Percentiles rank a stretch among this genome's conserved stretches.
Evolutionary conservation across 2,888 invertebrate genomes (phyloP).

Genomic region (Harpagoxenus sublaevis): DNA sequence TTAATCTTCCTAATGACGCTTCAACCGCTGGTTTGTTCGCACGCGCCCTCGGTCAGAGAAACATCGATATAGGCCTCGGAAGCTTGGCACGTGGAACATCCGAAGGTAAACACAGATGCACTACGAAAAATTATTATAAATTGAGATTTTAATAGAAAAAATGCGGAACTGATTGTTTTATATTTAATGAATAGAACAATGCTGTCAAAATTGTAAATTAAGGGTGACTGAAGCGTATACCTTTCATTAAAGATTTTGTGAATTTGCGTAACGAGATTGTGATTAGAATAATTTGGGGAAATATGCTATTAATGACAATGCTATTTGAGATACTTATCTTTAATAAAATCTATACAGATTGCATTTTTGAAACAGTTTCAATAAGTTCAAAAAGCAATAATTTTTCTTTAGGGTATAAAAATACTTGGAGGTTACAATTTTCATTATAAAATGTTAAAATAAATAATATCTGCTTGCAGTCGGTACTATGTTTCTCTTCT

Average conservation of each 20-base stretch:
- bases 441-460: not conserved
- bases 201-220: constrained; percentile 1
- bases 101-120: constrained; percentile 78
- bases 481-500: not conserved
- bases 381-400: not conserved
- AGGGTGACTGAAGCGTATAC: not conserved
- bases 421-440: not conserved
- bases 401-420: not conserved
- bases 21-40: constrained; percentile 83
- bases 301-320: not conserved
- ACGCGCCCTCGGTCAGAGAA: constrained; percentile 81
- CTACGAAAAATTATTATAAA: not conserved
- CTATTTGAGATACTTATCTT: not conserved
- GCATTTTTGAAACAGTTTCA: not conserved
- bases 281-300: not conserved
- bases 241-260: not conserved
- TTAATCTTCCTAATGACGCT: constrained; percentile 81
- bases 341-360: not conserved
- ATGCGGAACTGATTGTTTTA: not conserved
- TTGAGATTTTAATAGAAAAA: not conserved
- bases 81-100: constrained; percentile 80
- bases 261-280: not conserved
- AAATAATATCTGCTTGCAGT: not conserved
- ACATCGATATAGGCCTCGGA: constrained; percentile 79
- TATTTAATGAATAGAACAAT: not conserved